These are phyloP conservation scores for Actias luna DNA, from an alignment of 2,888 invertebrate species.

Conservation along the genomic window DNA sequence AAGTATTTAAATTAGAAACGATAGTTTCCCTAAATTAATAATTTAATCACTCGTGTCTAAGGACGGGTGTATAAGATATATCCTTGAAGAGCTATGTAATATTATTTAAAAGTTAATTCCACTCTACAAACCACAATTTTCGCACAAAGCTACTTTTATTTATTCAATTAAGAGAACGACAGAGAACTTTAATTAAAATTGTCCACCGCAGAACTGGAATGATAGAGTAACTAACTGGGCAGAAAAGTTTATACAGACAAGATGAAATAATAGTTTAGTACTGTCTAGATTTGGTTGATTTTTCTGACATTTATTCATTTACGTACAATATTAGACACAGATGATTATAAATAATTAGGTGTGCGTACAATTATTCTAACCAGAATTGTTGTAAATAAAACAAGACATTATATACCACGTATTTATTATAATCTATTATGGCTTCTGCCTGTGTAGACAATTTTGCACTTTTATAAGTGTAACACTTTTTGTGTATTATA, in stretches of 20 bases:
- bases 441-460: no score
- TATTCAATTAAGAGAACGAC: constrained; percentile 4
- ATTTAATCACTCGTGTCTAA: background rate
- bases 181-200: constrained; percentile 11
- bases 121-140: background rate
- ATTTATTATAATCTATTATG: no score
- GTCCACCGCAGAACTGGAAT: background rate
- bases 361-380: no score
- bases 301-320: background rate
- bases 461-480: no score
- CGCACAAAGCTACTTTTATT: constrained; percentile 9
- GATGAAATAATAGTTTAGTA: background rate
- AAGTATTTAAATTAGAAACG: no score
- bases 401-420: no score
- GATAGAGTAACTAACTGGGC: background rate
- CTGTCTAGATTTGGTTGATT: background rate
- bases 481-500: no score
- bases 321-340: background rate
- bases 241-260: background rate
- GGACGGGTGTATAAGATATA: background rate
- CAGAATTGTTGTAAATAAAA: no score
- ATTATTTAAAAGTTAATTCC: background rate
- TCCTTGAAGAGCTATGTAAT: background rate
- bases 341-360: background rate
- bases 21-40: no score